phyloP scores from a whole-genome alignment of 2,113 vertebrate species.

The Centropristis striata region DNA sequence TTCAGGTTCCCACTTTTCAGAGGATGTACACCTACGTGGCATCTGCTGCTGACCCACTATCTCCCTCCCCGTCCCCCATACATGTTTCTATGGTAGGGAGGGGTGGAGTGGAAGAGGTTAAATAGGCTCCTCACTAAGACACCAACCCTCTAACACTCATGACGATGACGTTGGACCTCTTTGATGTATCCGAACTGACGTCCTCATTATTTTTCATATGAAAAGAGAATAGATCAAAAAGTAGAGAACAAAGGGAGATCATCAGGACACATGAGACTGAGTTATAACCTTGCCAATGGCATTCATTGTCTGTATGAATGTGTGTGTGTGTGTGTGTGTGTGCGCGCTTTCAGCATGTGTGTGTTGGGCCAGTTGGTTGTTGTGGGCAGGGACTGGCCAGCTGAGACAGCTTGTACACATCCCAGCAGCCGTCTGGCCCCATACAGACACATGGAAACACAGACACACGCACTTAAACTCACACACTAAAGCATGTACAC shows the following conservation, averaged over 20 bases:
- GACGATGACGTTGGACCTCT: conserved; percentile 36
- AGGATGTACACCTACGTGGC: no score
- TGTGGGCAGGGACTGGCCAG: conserved; percentile 39
- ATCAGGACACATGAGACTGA: conserved; percentile 64
- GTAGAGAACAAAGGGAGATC: conserved; percentile 44
- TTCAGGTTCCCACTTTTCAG: no score
- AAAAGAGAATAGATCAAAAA: conserved; percentile 63
- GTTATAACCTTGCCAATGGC: conserved; percentile 81
- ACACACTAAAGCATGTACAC: conserved; percentile 10
- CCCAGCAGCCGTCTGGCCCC: conserved; percentile 21
- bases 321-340: conserved; percentile 16
- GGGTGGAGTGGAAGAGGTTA: no score
- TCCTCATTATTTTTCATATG: conserved; percentile 78
- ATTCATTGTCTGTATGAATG: conserved; percentile 39
- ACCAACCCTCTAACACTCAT: conserved; percentile 2
- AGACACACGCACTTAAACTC: not conserved
- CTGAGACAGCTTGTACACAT: conserved; percentile 65
- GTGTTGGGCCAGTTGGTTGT: conserved; percentile 3
- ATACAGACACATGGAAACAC: conserved; percentile 4
- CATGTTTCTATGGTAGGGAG: no score
- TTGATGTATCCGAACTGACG: conserved; percentile 66
- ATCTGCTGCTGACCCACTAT: no score
- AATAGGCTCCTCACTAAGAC: conserved; percentile 17
- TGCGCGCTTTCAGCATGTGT: conserved; percentile 10
- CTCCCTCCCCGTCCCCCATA: no score